phyloP scores from a whole-genome alignment of 2,113 vertebrate genomes.

The Sceloporus tristichus region DNA sequence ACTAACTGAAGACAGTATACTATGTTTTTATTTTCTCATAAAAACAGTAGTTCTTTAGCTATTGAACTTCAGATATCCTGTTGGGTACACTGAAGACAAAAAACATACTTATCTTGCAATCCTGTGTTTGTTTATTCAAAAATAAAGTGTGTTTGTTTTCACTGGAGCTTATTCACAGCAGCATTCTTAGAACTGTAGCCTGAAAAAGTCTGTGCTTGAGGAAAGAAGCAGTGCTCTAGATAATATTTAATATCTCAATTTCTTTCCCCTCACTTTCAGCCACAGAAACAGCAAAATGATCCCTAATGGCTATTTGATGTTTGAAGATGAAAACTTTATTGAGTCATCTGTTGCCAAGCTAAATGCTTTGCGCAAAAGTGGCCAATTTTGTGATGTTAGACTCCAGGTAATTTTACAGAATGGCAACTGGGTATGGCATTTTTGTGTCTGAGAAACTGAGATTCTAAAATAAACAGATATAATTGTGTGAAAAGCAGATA shows the following conservation, averaged over 20 bases:
- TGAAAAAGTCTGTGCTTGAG: neutral
- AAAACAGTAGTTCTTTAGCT: neutral
- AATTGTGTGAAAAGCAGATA: neutral
- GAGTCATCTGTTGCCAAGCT: conserved; percentile 99
- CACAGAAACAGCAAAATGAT: conserved; percentile 87
- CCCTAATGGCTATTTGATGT: conserved; percentile 98
- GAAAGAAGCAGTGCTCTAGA: neutral
- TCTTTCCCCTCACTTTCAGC: conserved; percentile 45
- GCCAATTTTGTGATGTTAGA: conserved; percentile 98
- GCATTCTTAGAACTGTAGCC: neutral
- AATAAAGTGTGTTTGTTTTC: neutral
- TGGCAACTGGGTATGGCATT: accelerated
- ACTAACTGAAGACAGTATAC: neutral
- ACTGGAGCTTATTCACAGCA: neutral
- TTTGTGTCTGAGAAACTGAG: neutral
- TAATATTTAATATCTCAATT: neutral
- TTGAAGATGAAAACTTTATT: conserved; percentile 97
- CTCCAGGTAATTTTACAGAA: conserved; percentile 87
- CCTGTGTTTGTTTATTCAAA: neutral
- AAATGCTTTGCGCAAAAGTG: conserved; percentile 97
- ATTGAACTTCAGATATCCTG: neutral
- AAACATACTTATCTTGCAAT: neutral
- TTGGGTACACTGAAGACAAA: neutral
- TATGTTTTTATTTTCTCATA: neutral
- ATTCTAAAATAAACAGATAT: neutral